These are phyloP conservation scores for Clitarchus hookeri DNA, from an alignment of 2,888 invertebrate species.

Conservation along the genomic window DNA sequence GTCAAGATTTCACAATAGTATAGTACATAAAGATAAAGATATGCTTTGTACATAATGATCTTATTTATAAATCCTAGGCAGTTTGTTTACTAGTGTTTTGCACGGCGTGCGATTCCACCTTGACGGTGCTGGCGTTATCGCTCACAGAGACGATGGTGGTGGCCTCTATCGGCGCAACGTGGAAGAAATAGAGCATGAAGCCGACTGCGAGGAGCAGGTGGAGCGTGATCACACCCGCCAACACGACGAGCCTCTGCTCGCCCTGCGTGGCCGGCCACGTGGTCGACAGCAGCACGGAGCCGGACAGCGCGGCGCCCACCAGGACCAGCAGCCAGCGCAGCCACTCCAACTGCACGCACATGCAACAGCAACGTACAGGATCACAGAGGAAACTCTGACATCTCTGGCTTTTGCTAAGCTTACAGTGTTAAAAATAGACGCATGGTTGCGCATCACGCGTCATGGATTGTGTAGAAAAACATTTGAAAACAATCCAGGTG, in stretches of 20 bases:
- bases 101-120: too few relatives aligned
- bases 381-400: neutral
- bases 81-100: too few relatives aligned
- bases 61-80: neutral
- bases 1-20: neutral
- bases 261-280: conserved; percentile 72
- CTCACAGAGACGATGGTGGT: neutral
- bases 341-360: conserved; percentile 56
- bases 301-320: conserved; percentile 81
- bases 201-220: conserved; percentile 85
- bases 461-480: too few relatives aligned
- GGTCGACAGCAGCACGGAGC: conserved; percentile 81
- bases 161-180: conserved; percentile 52
- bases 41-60: neutral
- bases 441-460: too few relatives aligned
- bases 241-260: conserved; percentile 65
- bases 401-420: too few relatives aligned
- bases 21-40: neutral
- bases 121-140: too few relatives aligned
- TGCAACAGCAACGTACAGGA: conserved; percentile 43
- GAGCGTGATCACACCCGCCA: conserved; percentile 70
- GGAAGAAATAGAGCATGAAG: conserved; percentile 84
- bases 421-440: too few relatives aligned
- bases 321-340: conserved; percentile 88
- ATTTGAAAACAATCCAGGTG: too few relatives aligned